Conservation (phyloP, 2,797 vertebrate species). For the Nyctibius grandis region DNA sequence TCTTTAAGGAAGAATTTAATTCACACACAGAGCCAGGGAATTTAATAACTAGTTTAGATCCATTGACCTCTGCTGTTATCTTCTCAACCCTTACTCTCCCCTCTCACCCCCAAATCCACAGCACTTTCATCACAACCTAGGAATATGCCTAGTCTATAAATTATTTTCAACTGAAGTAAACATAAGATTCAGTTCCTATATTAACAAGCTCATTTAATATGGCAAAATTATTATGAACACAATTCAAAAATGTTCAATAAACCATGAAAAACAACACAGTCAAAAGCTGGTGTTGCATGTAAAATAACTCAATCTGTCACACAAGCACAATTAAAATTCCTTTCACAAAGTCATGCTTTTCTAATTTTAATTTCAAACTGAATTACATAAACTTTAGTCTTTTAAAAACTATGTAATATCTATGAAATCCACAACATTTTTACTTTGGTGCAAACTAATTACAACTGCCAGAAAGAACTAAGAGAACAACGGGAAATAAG, state of each 20-base stretch:
- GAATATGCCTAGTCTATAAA: not conserved
- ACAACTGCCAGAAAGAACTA: not conserved
- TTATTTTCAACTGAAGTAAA: not conserved
- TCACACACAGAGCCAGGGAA: not conserved
- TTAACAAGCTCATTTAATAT: not conserved
- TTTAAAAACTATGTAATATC: not conserved
- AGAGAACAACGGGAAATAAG: not conserved
- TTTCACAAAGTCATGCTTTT: not conserved
- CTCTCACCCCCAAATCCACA: not conserved
- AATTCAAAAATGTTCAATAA: not conserved
- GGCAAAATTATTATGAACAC: not conserved
- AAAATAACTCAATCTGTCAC: not conserved
- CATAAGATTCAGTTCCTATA: not conserved
- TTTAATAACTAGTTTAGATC: not conserved
- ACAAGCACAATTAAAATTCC: not conserved
- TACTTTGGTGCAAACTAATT: not conserved
- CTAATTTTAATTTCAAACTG: constrained; percentile 4
- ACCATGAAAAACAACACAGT: not conserved
- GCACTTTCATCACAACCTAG: not conserved
- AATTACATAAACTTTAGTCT: not conserved
- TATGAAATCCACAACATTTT: not conserved
- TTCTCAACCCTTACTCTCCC: not conserved
- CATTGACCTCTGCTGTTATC: not conserved
- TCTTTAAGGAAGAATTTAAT: not conserved
- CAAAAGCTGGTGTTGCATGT: not conserved